Conservation (phyloP, 2,797 vertebrate genomes). For the Hapalemur alaotrensis region DNA sequence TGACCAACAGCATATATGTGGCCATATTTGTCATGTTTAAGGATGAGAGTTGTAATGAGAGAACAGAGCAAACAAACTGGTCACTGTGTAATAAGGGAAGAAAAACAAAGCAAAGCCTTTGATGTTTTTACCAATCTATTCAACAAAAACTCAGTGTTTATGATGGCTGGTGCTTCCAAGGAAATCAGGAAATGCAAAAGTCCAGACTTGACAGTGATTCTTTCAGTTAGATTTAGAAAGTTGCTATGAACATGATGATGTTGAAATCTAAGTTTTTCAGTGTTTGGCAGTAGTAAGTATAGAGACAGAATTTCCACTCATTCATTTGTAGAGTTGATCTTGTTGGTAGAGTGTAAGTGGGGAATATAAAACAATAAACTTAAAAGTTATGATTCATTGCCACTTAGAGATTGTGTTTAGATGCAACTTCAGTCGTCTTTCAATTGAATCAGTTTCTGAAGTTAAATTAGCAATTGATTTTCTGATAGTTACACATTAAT, state of each 20-base stretch:
- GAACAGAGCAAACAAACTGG: not conserved
- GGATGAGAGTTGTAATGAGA: not conserved
- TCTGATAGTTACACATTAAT: slow-evolving; percentile 22
- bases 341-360: not conserved
- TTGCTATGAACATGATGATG: not conserved
- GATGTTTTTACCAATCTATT: not conserved
- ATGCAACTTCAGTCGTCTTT: not conserved
- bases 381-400: not conserved
- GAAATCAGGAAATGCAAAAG: not conserved
- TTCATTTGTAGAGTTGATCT: not conserved
- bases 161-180: not conserved
- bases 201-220: not conserved
- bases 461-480: slow-evolving; percentile 51
- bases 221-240: not conserved
- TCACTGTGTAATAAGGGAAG: not conserved
- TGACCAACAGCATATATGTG: not conserved
- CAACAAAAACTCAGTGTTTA: not conserved
- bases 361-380: not conserved
- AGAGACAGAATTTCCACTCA: not conserved
- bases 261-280: not conserved
- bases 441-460: slow-evolving; percentile 47
- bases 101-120: not conserved
- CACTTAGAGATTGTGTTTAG: slow-evolving; percentile 3
- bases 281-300: not conserved
- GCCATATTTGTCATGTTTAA: not conserved